Evolutionary conservation across 2,888 invertebrate genomes (phyloP), one percentile per base, ranked within the genome.

Genomic region (Lithosia quadra): DNA sequence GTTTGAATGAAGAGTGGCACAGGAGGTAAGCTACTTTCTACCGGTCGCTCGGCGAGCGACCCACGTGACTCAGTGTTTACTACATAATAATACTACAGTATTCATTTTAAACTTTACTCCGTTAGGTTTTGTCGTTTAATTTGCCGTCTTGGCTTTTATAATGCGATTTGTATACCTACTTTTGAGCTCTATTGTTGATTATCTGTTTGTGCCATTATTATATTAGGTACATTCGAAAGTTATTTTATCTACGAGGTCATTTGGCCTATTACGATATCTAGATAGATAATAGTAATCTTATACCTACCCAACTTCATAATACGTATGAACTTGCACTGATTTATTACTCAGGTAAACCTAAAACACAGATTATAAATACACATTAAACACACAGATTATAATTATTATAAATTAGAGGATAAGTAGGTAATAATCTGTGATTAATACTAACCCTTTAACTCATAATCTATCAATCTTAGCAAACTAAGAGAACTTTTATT

Each of bases 21-120:
- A 91, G 89, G 92, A 92, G 92, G 92, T 91, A 91, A 90, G 91
- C 93, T 92, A 93, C 94, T 94, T 94, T 94, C 94, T 94, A 94
- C 91, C 88, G 86, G 89, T 86, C 85, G 84, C 74, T 80, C 84
- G 78, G 79, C 86, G 79, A 82, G 79, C 81, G 77, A 70, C 74
- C 84, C 89, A 90, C 88, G 89, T 89, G 88, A 89, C 80, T 82
- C 77, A 82, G 84, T 85, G 86, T 86, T 88, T 87, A 88, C 85
- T 79, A 78, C 87, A 88, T 60, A 58, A n/a, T 56, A 24, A 55
- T 82, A 80, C 81, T 80, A 81, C 82, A 73, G 75, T 78, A 80
- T 75, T 66, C 60, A 75, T 68, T 67, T 65, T 68, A 71, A 78
- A 76, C 60, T 65, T 56, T 62, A 62, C 73, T 53, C 62, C 33